Conservation (phyloP, 2,113 vertebrate species). For the Acrocephalus kingi region DNA sequence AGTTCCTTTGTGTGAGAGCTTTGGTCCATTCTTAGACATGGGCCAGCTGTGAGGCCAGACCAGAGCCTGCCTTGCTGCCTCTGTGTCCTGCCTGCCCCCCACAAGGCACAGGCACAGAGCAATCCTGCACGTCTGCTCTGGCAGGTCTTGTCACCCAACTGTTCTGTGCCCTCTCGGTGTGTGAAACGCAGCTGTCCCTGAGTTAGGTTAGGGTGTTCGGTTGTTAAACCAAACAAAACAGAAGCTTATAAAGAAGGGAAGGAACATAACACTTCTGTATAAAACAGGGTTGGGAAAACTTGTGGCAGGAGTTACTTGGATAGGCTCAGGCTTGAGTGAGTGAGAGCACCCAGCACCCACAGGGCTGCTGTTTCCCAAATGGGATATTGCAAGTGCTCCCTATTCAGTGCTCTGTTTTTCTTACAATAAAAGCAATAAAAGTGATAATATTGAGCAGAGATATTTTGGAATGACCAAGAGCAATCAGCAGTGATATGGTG, state of each 20-base stretch:
- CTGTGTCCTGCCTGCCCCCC: not conserved
- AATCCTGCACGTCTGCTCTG: not conserved
- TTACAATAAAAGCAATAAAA: not conserved
- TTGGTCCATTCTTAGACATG: too few species aligned
- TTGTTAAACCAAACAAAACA: not conserved
- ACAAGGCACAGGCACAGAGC: not conserved
- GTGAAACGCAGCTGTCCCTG: not conserved
- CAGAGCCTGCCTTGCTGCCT: not conserved
- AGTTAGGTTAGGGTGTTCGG: too few species aligned
- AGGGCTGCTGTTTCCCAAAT: not conserved
- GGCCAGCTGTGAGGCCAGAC: not conserved
- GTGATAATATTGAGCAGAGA: not conserved
- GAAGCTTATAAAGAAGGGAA: not conserved
- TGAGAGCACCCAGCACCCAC: rapidly evolving
- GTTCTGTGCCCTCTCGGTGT: rapidly evolving
- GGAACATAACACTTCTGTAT: not conserved
- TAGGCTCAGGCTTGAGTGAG: not conserved
- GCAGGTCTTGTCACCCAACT: not conserved
- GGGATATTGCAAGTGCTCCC: not conserved
- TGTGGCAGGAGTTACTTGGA: not conserved
- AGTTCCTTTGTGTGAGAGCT: not conserved
- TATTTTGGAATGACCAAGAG: not conserved
- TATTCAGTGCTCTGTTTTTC: not conserved
- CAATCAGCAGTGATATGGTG: not conserved
- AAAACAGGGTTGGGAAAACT: not conserved